Conservation (phyloP, 2,113 vertebrate species). For the Promerops cafer region DNA sequence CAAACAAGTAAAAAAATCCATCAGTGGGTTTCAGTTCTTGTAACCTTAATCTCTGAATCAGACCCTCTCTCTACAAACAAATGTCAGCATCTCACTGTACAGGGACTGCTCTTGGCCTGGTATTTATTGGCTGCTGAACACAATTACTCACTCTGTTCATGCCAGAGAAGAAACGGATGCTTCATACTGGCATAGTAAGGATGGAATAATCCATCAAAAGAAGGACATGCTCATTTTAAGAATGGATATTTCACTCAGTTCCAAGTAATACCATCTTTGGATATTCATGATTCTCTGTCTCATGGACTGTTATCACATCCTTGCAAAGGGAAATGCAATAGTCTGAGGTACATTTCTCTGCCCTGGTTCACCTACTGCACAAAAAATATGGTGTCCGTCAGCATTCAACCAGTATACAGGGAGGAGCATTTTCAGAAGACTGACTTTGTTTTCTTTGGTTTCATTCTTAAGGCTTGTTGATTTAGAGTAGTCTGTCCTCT, state of each 20-base stretch:
- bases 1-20: neutral
- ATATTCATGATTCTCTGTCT: neutral
- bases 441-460: neutral
- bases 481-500: neutral
- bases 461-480: neutral
- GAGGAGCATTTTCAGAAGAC: neutral
- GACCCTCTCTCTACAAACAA: neutral
- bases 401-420: neutral
- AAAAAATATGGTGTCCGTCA: neutral
- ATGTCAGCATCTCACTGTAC: neutral
- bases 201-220: neutral
- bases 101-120: neutral
- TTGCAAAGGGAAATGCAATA: neutral
- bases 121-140: neutral
- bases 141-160: fast-evolving
- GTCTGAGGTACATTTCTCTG: neutral
- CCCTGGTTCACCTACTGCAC: neutral
- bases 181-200: neutral
- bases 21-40: neutral
- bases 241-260: neutral
- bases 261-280: neutral
- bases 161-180: neutral
- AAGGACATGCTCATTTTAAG: neutral
- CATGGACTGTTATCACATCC: neutral
- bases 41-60: neutral